Evolutionary conservation across 2,797 vertebrate genomes (phyloP).

Genomic region (Notoglanidium macrostoma): DNA sequence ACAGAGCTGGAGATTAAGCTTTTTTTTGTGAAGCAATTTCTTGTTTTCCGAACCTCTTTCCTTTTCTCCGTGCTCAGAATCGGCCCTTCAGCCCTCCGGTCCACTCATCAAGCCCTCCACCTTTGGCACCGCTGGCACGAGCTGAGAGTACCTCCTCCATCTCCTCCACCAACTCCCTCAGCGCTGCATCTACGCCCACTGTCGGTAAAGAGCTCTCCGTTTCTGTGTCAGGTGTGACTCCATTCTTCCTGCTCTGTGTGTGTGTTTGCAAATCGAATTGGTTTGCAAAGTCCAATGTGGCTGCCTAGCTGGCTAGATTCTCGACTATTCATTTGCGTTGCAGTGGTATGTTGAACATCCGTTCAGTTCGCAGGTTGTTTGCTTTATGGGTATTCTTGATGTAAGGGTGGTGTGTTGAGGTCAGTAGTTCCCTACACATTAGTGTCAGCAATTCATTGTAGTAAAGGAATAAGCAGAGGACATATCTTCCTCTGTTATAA

Average conservation of each 20-base stretch:
- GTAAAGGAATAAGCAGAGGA: background rate
- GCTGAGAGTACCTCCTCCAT: slow-evolving; percentile 98
- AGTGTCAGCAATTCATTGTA: background rate
- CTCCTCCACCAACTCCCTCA: slow-evolving; percentile 95
- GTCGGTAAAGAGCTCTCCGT: slow-evolving; percentile 84
- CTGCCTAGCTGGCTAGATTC: background rate
- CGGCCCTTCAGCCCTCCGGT: slow-evolving; percentile 92
- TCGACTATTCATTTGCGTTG: background rate
- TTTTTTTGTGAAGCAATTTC: background rate
- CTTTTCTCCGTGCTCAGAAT: slow-evolving; percentile 70
- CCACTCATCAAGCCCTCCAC: slow-evolving; percentile 90
- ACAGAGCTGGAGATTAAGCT: background rate
- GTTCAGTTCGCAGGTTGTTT: background rate
- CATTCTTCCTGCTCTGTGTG: slow-evolving; percentile 43
- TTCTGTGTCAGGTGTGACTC: slow-evolving; percentile 79
- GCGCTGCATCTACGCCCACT: slow-evolving; percentile 95
- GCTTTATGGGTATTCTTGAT: slow-evolving; percentile 3
- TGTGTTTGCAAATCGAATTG: slow-evolving; percentile 23
- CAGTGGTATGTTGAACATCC: background rate
- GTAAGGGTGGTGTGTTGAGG: background rate
- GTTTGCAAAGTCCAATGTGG: slow-evolving; percentile 17
- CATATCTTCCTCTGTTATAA: background rate
- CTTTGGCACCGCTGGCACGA: slow-evolving; percentile 90
- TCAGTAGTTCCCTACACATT: background rate
- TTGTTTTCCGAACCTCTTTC: background rate